Evolutionary conservation across 2,888 invertebrate genomes (phyloP).

Genomic region (Lordiphosa andalusiaca): DNA sequence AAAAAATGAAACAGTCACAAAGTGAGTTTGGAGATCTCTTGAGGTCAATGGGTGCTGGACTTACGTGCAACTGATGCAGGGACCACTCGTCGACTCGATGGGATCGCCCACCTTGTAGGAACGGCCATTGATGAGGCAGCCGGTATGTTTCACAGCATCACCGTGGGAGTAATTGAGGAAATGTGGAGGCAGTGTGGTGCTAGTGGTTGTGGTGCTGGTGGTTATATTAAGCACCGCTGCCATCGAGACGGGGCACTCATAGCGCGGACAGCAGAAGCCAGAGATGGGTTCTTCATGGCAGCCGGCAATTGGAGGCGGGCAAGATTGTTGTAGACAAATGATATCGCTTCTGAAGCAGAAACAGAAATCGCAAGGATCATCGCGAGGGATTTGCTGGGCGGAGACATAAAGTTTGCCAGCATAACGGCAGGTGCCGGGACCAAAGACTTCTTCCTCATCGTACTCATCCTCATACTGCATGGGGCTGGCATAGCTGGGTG

Average conservation of each 20-base stretch:
- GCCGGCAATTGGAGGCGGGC: constrained; percentile 94
- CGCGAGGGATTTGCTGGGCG: constrained; percentile 95
- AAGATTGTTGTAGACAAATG: constrained; percentile 96
- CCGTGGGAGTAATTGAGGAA: constrained; percentile 90
- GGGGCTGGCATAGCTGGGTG: constrained; percentile 69
- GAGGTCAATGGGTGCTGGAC: constrained; percentile 78
- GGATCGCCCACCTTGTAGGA: constrained; percentile 92
- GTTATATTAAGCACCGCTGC: constrained; percentile 90
- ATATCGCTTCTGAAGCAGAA: constrained; percentile 98
- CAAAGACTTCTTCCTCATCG: constrained; percentile 88
- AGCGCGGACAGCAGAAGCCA: constrained; percentile 96
- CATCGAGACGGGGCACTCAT: constrained; percentile 95
- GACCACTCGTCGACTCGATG: constrained; percentile 92
- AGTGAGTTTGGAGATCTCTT: neutral
- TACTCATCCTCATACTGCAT: constrained; percentile 84
- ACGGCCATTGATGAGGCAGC: constrained; percentile 92
- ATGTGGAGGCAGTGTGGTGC: constrained; percentile 91
- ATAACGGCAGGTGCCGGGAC: constrained; percentile 94
- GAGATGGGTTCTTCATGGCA: constrained; percentile 95
- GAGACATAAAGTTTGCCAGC: constrained; percentile 96
- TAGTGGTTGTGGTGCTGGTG: constrained; percentile 93
- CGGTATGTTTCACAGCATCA: constrained; percentile 84
- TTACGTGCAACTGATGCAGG: constrained; percentile 97
- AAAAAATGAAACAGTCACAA: neutral
- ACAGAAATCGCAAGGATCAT: constrained; percentile 97